Evolutionary conservation across 1,140 invertebrate species (phyloP), one percentile per base, ranked within the genome.

Genomic region (Sitobion miscanthi): DNA sequence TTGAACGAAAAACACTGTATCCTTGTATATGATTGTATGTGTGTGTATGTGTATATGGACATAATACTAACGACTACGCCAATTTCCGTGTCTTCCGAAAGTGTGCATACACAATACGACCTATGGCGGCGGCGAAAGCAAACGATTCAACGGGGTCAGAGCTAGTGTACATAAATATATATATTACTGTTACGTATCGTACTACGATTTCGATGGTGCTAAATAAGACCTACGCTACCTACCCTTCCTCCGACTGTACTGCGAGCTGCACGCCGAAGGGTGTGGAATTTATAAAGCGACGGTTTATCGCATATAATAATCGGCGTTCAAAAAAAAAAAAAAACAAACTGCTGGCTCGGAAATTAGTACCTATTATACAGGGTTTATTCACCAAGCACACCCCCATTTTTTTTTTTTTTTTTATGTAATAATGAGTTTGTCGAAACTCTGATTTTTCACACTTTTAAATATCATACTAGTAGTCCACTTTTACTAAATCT

Each of bases 21-120:
- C 45, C 9, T 47, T 30, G 30, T 87, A n/a, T 20, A 47, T 14
- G 49, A 25, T 49, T 30, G 30, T 20, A 87, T 30, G 30, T 20
- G 17, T n/a, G 30, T 25, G 17, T 30, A 5, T 30, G 30, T 42
- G 38, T 38, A 14, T 38, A 14, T 83, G 5, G 38, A n/a, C 38
- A 83, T 83, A 85, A 89, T 7, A 54, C 49, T 89, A 77, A 52
- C 86, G 86, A 52, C 86, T 52, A 52, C 86, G 86, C 47, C n/a
- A 17, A 88, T 47, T 35, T n/a, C 86, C 86, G 47, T 52, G 86
- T 52, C n/a, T 88, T 88, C 86, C 47, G 23, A 87, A 47, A n/a
- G 86, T 38, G 30, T 49, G 20, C 21, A 42, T 9, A 85, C 35
- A 88, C 47, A 35, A 88, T 52, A 35, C 30, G 21, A 42, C 62